These are phyloP conservation scores for Microcebus jonahi DNA, from an alignment of 2,113 vertebrate species.

Conservation along the genomic window DNA sequence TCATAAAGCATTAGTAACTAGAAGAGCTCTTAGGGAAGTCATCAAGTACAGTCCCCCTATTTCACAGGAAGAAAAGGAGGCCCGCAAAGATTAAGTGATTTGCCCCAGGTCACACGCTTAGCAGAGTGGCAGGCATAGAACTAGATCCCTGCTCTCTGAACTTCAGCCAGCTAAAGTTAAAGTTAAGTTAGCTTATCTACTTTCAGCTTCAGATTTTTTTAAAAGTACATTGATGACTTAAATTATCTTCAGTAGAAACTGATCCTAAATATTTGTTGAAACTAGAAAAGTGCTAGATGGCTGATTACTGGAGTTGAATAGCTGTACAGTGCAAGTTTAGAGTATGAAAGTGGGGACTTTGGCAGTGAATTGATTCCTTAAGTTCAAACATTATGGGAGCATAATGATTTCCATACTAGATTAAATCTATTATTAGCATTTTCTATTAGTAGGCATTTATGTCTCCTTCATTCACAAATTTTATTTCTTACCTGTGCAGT, in stretches of 20 bases:
- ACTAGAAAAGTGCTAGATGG: not conserved
- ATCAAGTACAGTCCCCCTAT: not conserved
- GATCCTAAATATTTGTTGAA: slow-evolving; percentile 32
- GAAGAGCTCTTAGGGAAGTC: not conserved
- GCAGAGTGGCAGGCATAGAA: not conserved
- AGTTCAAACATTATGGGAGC: not conserved
- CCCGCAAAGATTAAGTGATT: not conserved
- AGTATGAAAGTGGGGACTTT: slow-evolving; percentile 28
- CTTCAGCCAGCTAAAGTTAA: not conserved
- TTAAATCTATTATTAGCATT: not conserved
- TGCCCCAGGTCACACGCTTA: not conserved
- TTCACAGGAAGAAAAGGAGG: slow-evolving; percentile 1
- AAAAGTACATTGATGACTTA: not conserved
- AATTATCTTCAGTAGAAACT: not conserved
- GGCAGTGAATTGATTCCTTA: slow-evolving; percentile 27
- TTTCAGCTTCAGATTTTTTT: not conserved
- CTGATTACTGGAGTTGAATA: not conserved
- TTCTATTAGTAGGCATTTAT: slow-evolving; percentile 36
- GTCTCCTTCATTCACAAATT: slow-evolving; percentile 9
- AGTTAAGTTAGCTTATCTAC: not conserved
- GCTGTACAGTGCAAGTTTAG: not conserved
- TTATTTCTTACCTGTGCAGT: not conserved
- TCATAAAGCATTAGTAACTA: not conserved
- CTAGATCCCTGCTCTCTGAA: not conserved
- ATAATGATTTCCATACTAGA: not conserved